phyloP scores from a whole-genome alignment of 2,797 vertebrate genomes.

The Sebastes matsubarae region DNA sequence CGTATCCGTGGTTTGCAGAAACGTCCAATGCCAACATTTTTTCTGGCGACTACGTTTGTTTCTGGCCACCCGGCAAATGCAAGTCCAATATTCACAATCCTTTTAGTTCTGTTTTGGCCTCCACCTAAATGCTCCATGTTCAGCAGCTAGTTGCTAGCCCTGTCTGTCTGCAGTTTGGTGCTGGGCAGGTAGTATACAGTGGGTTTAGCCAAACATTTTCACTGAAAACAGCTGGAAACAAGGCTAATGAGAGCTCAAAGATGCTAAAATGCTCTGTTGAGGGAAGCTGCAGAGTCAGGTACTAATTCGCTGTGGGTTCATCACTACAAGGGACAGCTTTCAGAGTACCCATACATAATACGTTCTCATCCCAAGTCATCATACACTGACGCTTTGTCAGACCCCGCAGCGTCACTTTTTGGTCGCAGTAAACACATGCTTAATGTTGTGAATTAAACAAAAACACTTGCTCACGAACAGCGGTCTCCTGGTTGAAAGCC shows the following conservation, averaged over 20 bases:
- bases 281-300: background rate
- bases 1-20: too few relatives aligned
- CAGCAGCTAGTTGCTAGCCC: background rate
- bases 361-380: rapidly evolving
- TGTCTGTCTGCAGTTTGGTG: background rate
- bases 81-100: background rate
- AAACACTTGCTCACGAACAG: background rate
- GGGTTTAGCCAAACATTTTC: too few relatives aligned
- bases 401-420: rapidly evolving
- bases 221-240: too few relatives aligned
- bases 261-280: background rate
- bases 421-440: background rate
- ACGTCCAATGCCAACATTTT: too few relatives aligned
- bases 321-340: background rate
- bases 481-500: too few relatives aligned
- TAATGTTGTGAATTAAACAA: background rate
- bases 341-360: rapidly evolving
- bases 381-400: background rate
- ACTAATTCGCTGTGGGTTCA: background rate
- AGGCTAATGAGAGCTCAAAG: background rate
- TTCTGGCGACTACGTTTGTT: background rate
- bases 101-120: background rate
- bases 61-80: background rate
- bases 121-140: background rate
- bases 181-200: too few relatives aligned